Evolutionary conservation across 2,113 vertebrate genomes (phyloP), one percentile per base, ranked within the genome.

Genomic region (Reinhardtius hippoglossoides): DNA sequence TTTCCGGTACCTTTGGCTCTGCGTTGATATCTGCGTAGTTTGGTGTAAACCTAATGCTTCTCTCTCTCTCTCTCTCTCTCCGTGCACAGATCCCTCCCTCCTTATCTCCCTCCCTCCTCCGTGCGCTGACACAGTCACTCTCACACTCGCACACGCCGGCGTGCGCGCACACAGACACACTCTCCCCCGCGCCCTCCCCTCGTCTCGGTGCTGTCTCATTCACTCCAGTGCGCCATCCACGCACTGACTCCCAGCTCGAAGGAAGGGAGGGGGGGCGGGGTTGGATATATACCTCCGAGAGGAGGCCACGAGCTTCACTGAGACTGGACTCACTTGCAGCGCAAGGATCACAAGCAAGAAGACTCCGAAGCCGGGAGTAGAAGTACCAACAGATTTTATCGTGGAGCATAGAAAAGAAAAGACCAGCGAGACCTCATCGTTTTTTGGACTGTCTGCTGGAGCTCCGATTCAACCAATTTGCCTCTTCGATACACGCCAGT

Each of bases 311-410:
- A 88, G 92, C 84, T 87, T 85, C 94, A 95, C 91, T 91, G 83
- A 93, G 93, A 92, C 90, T 91, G 92, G 90, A 93, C 61, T 89
- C 94, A 89, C 93, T 94, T 93, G 93, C 92, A 92, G 93, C 91
- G 92, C 92, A 90, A 89, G 79, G 88, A 93, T 90, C 93, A 93
- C 92, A 93, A 93, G 94, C 94, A 93, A 91, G 93, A 92, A 94
- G 94, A 95, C 94, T 95, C 94, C 93, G 94, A 95, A 95, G 94
- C 94, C 94, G 94, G 92, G 94, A 95, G 94, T 95, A 94, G 91
- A 95, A 95, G 90, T 95, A 95, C 94, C 94, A 94, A 94, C 94
- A 91, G 84, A 91, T 86, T 83, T 85, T 83, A 84, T 85, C 37
- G 59, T 89, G 91, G 92, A 94, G 91, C 90, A 82, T 70, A 81